Evolutionary conservation across 2,113 vertebrate genomes (phyloP).

Genomic region (Sebastes schlegelii): DNA sequence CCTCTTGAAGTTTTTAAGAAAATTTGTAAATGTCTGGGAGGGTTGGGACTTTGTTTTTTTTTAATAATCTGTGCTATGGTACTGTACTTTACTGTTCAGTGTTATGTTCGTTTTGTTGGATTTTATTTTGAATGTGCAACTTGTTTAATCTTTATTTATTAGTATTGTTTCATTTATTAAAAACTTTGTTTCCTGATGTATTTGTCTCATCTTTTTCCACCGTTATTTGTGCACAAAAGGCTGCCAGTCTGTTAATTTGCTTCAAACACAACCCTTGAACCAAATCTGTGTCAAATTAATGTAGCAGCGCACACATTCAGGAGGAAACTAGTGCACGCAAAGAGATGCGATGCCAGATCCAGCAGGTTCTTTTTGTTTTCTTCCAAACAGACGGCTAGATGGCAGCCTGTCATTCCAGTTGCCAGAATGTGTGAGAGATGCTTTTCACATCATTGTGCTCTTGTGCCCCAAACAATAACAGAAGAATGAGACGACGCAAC

Average conservation of each 20-base stretch:
- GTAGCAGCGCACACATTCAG: constrained; percentile 9
- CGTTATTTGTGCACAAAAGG: background rate
- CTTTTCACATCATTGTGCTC: constrained; percentile 54
- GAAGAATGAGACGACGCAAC: constrained; percentile 50
- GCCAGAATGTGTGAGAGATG: constrained; percentile 50
- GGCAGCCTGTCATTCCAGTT: constrained; percentile 50
- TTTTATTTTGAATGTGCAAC: constrained; percentile 80
- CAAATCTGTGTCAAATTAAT: constrained; percentile 18
- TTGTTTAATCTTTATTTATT: constrained; percentile 84
- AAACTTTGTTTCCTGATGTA: constrained; percentile 71
- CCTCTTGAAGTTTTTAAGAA: constrained; percentile 82
- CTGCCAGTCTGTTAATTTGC: background rate
- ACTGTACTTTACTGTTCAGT: constrained; percentile 76
- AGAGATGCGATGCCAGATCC: constrained; percentile 18
- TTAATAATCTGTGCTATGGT: constrained; percentile 73
- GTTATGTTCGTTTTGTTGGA: constrained; percentile 72
- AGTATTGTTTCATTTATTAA: constrained; percentile 82
- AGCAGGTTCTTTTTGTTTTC: constrained; percentile 58
- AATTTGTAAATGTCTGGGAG: constrained; percentile 79
- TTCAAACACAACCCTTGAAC: background rate
- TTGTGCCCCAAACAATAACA: constrained; percentile 69
- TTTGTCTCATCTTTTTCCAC: constrained; percentile 18
- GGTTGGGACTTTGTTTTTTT: constrained; percentile 39
- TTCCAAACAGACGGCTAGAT: constrained; percentile 26
- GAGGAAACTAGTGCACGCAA: background rate